A percentile compares a stretch with the other conserved stretches of the same genome.
phyloP scores from a whole-genome alignment of 2,797 vertebrate species.

The Typhlichthys subterraneus region DNA sequence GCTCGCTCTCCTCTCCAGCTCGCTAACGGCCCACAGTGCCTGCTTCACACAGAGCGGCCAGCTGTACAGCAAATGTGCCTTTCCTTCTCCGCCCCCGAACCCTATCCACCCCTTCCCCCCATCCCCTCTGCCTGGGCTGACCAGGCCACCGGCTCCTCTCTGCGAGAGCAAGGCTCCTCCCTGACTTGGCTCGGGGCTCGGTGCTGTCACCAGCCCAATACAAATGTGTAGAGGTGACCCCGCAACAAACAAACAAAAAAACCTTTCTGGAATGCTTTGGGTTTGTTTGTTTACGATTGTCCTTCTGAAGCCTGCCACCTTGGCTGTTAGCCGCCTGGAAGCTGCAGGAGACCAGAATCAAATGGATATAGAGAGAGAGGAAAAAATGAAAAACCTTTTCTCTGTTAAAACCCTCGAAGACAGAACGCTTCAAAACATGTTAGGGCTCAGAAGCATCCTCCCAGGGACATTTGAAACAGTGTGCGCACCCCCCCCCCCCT shows the following conservation, averaged over 20 bases:
- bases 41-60: slow-evolving; percentile 99
- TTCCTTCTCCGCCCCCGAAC: slow-evolving; percentile 80
- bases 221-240: slow-evolving; percentile 91
- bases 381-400: slow-evolving; percentile 50
- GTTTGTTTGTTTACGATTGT: slow-evolving; percentile 72
- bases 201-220: slow-evolving; percentile 92
- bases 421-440: slow-evolving; percentile 63
- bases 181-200: slow-evolving; percentile 91
- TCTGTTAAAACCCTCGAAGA: slow-evolving; percentile 70
- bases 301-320: slow-evolving; percentile 69
- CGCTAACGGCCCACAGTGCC: slow-evolving; percentile 94
- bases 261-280: slow-evolving; percentile 63
- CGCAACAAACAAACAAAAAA: slow-evolving; percentile 45
- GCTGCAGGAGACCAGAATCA: slow-evolving; percentile 43
- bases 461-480: slow-evolving; percentile 75
- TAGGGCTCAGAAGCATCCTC: slow-evolving; percentile 68
- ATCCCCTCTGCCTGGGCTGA: slow-evolving; percentile 87
- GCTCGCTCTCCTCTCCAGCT: slow-evolving; percentile 90
- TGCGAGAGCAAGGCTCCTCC: slow-evolving; percentile 89
- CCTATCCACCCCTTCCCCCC: slow-evolving; percentile 74
- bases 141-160: slow-evolving; percentile 90
- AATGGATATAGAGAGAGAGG: slow-evolving; percentile 37
- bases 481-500: slow-evolving; percentile 52
- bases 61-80: slow-evolving; percentile 99
- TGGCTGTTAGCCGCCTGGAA: slow-evolving; percentile 56